Conservation (phyloP, 2,797 vertebrate species). For the Leptodactylus fallax region DNA sequence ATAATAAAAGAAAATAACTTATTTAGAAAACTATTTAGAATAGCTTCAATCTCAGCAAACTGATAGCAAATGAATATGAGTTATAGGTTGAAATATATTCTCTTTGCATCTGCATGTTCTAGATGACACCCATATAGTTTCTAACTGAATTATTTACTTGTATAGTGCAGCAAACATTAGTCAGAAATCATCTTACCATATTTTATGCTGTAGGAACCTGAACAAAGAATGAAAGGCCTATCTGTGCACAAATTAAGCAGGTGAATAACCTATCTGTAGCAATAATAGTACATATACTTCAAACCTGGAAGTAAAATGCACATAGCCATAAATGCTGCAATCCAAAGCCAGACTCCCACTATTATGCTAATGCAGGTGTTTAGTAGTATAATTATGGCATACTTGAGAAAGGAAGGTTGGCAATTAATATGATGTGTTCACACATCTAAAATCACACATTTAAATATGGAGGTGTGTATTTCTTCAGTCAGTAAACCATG, state of each 20-base stretch:
- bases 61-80: constrained; percentile 1
- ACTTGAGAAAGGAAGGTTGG: constrained; percentile 31
- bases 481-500: constrained; percentile 3
- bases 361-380: constrained; percentile 46
- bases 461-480: constrained; percentile 52
- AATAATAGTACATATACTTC: constrained; percentile 34
- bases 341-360: constrained; percentile 7
- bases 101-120: neutral
- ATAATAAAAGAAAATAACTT: no score
- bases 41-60: neutral
- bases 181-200: constrained; percentile 6
- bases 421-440: constrained; percentile 58
- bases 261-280: neutral
- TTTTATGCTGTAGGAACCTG: neutral
- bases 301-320: constrained; percentile 37
- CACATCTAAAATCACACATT: constrained; percentile 35
- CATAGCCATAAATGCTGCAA: constrained; percentile 26
- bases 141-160: neutral
- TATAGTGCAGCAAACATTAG: neutral
- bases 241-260: neutral
- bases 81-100: neutral
- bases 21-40: no score
- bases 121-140: constrained; percentile 6
- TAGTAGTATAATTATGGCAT: constrained; percentile 53
- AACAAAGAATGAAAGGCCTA: neutral